Percentiles rank a stretch among this genome's conserved stretches.
Evolutionary conservation across 2,113 vertebrate genomes (phyloP).

Genomic region (Tiliqua scincoides): DNA sequence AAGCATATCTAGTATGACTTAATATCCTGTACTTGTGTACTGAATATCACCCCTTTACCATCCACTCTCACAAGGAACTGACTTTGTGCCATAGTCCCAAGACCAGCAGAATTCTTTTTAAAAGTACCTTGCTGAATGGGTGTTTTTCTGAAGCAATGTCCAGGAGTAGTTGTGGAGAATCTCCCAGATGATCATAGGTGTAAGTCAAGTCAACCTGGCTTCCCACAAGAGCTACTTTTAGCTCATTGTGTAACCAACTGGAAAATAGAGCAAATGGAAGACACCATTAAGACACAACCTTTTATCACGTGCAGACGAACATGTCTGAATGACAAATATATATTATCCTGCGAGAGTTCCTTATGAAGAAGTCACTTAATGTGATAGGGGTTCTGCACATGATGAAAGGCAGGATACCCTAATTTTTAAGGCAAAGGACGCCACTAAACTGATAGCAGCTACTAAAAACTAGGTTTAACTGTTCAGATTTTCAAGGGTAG

Average conservation of each 20-base stretch:
- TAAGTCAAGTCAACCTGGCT: constrained; percentile 91
- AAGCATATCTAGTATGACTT: background rate
- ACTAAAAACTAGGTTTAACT: background rate
- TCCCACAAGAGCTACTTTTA: constrained; percentile 90
- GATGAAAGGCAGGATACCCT: background rate
- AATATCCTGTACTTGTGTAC: background rate
- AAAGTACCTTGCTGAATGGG: constrained; percentile 87
- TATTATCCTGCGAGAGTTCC: background rate
- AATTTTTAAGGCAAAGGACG: background rate
- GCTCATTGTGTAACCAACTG: constrained; percentile 98
- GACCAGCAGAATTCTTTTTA: background rate
- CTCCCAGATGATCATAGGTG: constrained; percentile 91
- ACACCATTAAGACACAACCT: constrained; percentile 20
- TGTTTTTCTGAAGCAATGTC: constrained; percentile 89
- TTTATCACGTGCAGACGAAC: background rate
- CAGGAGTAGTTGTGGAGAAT: constrained; percentile 86
- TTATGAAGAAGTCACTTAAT: background rate
- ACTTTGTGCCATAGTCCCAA: background rate
- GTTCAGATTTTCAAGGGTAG: background rate
- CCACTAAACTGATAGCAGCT: background rate
- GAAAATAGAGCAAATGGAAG: constrained; percentile 54
- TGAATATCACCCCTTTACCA: background rate
- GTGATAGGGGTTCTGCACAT: background rate
- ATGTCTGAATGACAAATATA: background rate
- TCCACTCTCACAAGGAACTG: background rate